Evolutionary conservation across 2,888 invertebrate species (phyloP), one percentile per base, ranked within the genome.

Genomic region (Pammene fasciana): DNA sequence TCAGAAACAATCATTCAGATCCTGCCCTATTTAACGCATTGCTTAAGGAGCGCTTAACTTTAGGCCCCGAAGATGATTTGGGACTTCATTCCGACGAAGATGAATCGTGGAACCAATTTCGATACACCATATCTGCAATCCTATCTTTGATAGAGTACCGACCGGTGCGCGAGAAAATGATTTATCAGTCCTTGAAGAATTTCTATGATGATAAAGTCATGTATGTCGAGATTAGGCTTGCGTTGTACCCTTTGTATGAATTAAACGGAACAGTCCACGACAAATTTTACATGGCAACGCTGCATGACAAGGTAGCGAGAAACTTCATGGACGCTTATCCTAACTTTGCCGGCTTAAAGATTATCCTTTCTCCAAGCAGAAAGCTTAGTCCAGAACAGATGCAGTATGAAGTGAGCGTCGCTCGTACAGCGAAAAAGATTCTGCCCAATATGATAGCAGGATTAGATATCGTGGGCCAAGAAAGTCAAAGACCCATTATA

Each of bases 231-330:
- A n/a, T 54, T 9, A 54, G 54, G 34, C 6, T 54, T 1, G 34
- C 13, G 5, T 34, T 54, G 34, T 9, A 13, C n/a, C n/a, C 54
- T 54, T 9, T 54, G 8, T 54, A 54, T 54, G 54, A 54, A 36
- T 9, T 54, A 54, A 54, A 54, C 8, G 54, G 54, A 8, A 54
- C 54, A 7, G n/a, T 54, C 7, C 54, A 54, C n/a, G 54, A 54
- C 8, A 34, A n/a, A 3, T 5, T 54, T 8, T 54, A 54, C 8
- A 34, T 54, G 54, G 54, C 54, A 2, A 0, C 34, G 34, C 54
- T 54, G 34, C 54, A 54, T 54, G 0, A 54, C 8, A 13, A 34
- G 8, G 54, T 54, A 54, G 54, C 34, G 13, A 54, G 3, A 8
- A 34, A 9, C 7, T 54, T 54, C n/a, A 34, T 9, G 34, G 34